These are phyloP conservation scores for Dipus sagitta DNA, from an alignment of 2,797 vertebrate species.

Conservation along the genomic window DNA sequence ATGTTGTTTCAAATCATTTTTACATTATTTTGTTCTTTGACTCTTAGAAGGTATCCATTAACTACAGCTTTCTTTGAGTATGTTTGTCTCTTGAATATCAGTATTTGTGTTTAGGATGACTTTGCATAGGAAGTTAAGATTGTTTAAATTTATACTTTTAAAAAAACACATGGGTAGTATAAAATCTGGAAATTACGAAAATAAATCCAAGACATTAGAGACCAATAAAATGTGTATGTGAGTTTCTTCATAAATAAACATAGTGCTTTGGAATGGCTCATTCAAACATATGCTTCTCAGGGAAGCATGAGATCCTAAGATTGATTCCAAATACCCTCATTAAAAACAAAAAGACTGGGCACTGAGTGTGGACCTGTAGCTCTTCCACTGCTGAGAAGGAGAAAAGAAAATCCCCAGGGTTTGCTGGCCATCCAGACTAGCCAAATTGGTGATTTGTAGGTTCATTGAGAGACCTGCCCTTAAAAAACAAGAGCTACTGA, in stretches of 20 bases:
- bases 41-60: not conserved
- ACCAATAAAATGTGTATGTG: slow-evolving; percentile 50
- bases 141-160: slow-evolving; percentile 49
- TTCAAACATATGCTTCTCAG: too few relatives aligned
- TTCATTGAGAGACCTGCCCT: too few relatives aligned
- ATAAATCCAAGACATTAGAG: slow-evolving; percentile 47
- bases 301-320: too few relatives aligned
- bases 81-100: not conserved
- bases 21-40: slow-evolving; percentile 11
- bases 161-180: slow-evolving; percentile 34
- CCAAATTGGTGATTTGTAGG: too few relatives aligned
- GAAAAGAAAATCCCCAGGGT: too few relatives aligned
- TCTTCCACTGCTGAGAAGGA: too few relatives aligned
- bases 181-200: slow-evolving; percentile 58
- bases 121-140: slow-evolving; percentile 6
- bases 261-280: not conserved
- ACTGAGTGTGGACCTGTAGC: too few relatives aligned
- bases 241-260: slow-evolving; percentile 57
- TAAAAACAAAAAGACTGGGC: too few relatives aligned
- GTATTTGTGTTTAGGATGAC: slow-evolving; percentile 1
- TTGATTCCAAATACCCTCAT: too few relatives aligned
- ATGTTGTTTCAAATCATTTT: not conserved
- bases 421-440: too few relatives aligned
- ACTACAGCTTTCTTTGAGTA: not conserved
- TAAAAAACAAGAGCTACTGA: too few relatives aligned